Base-by-base conservation (phyloP, 2,797 vertebrate genomes). In the Dicrostonyx torquatus region DNA sequence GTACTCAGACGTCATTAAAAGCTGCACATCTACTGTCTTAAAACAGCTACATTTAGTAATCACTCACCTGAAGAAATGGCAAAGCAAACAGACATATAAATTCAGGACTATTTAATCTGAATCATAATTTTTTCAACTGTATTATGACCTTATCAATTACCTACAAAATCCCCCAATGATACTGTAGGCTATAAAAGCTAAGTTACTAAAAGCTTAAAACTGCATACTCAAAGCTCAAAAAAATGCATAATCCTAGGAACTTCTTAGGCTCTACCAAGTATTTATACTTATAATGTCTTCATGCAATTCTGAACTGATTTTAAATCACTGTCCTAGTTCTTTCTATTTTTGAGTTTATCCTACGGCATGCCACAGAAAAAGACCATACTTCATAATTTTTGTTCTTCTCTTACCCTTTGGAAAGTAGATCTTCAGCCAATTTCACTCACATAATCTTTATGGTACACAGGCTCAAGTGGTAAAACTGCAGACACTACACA, bases 371-470 rank as follows among this genome's bases (percentile, higher is more conserved):
- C 72, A 96, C 93, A 96, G 62, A 76, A 94, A 96, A 84, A 96
- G 45, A 18, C 43, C 29, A 73, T 79, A 94, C 89, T 95, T 95
- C 94, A 93, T 62, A 45, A 95, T 91, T 94, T 62, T 0, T 43
- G 94, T 91, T 92, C 93, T 94, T 86, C 93, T 55, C 40, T 70
- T 91, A 96, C 68, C 88, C 26, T 93, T 94, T 73, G 73, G 34
- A 95, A 86, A 92, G 75, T 48, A 50, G 37, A 76, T 76, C 96
- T 98, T 94, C 31, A 62, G 66, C 86, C 78, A 96, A 95, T 90
- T 89, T 97, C 80, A 87, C 62, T 84, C 60, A 91, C 14, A 20
- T 73, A 91, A 60, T 97, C 95, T 96, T 97, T 95, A 91, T 58
- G 96, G 79, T 84, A 89, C 77, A 95, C 15, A 90, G 34, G 60